phyloP scores from a whole-genome alignment of 2,888 invertebrate species.

The Phengaris arion region DNA sequence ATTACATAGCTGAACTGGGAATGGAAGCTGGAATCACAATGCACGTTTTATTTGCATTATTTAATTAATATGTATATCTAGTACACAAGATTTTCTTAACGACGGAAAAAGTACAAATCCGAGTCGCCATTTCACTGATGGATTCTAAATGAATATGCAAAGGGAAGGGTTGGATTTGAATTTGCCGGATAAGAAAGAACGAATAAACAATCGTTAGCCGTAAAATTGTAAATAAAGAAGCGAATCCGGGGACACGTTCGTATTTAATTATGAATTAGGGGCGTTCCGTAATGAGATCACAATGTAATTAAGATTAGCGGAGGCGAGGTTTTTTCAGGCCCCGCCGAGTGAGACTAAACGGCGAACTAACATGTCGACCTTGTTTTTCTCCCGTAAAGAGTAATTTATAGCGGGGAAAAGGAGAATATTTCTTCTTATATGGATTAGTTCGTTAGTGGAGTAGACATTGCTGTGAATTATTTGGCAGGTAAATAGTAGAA shows the following conservation, averaged over 20 bases:
- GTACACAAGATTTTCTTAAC: constrained; percentile 54
- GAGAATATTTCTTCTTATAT: constrained; percentile 19
- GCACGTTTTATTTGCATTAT: constrained; percentile 29
- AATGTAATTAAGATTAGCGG: constrained; percentile 79
- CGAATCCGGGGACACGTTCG: constrained; percentile 66
- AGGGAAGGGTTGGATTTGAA: constrained; percentile 66
- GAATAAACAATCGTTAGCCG: constrained; percentile 64
- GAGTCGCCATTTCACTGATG: constrained; percentile 68
- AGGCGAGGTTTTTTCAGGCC: constrained; percentile 66
- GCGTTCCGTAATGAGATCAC: constrained; percentile 75
- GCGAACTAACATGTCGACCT: constrained; percentile 51
- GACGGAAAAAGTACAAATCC: constrained; percentile 65
- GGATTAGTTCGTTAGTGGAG: constrained; percentile 21
- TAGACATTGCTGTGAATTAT: constrained; percentile 21
- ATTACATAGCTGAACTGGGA: background rate
- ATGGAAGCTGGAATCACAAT: constrained; percentile 10
- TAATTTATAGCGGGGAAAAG: constrained; percentile 32
- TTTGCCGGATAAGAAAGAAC: constrained; percentile 62
- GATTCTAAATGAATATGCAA: constrained; percentile 76
- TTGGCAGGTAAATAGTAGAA: background rate
- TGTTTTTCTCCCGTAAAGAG: constrained; percentile 40
- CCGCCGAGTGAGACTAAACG: constrained; percentile 66
- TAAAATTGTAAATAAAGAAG: constrained; percentile 75
- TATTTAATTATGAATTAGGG: constrained; percentile 79
- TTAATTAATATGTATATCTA: constrained; percentile 50